Conservation (phyloP, 1,140 invertebrate species). For the Oedothorax gibbosus region DNA sequence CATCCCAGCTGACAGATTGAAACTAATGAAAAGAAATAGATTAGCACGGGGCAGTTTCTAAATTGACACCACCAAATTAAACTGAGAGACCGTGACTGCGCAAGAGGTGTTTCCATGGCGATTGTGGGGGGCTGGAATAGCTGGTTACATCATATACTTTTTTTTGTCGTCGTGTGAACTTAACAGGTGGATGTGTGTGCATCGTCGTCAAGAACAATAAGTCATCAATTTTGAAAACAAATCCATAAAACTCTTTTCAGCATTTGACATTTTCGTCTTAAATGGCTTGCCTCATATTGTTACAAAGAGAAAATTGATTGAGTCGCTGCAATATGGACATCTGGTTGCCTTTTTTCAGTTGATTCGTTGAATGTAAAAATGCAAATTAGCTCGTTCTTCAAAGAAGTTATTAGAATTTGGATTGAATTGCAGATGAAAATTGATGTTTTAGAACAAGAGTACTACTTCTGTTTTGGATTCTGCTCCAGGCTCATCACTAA, state of each 20-base stretch:
- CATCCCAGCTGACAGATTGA: constrained; percentile 45
- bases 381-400: too few species aligned
- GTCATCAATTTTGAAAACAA: background rate
- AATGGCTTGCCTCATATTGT: background rate
- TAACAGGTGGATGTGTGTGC: background rate
- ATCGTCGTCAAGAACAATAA: background rate
- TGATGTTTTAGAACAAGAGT: too few species aligned
- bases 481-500: too few species aligned
- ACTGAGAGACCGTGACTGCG: constrained; percentile 49
- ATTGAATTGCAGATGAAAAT: too few species aligned
- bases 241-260: background rate
- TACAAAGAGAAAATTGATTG: background rate
- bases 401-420: too few species aligned
- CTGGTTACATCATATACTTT: constrained; percentile 34
- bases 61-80: constrained; percentile 46
- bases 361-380: too few species aligned
- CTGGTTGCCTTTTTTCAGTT: too few species aligned
- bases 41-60: constrained; percentile 6
- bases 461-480: too few species aligned
- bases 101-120: constrained; percentile 39
- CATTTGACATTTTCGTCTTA: background rate
- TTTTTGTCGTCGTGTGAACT: too few species aligned
- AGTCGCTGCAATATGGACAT: too few species aligned
- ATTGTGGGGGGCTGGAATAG: background rate
- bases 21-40: constrained; percentile 58